phyloP scores from a whole-genome alignment of 2,888 invertebrate genomes.

The Lepidocyrtoides sp. region DNA sequence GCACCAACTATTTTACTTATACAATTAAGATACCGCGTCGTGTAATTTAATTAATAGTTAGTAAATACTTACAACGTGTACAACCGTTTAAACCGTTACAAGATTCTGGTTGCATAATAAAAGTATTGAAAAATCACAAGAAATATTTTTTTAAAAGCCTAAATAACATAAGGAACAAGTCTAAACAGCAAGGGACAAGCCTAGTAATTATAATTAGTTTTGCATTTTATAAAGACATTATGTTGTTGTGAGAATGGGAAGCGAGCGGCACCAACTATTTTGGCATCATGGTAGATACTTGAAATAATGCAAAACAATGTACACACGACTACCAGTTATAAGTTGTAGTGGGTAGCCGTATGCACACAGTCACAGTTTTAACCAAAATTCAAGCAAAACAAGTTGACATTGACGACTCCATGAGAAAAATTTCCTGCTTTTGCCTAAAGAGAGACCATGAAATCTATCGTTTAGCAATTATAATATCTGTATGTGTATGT shows the following conservation, averaged over 20 bases:
- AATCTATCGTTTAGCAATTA: constrained; percentile 4
- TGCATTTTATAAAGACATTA: no score
- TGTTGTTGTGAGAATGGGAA: no score
- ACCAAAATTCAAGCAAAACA: constrained; percentile 26
- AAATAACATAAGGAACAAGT: no score
- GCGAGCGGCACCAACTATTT: no score
- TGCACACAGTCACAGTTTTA: no score
- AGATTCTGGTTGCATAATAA: constrained; percentile 38
- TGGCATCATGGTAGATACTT: no score
- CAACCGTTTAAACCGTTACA: not conserved
- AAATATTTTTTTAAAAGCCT: no score
- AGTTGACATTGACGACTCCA: constrained; percentile 74
- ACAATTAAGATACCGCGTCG: not conserved
- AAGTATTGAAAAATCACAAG: not conserved
- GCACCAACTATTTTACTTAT: not conserved
- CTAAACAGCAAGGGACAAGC: no score
- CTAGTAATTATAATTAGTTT: no score
- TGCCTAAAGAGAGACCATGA: constrained; percentile 66
- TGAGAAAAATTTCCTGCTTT: constrained; percentile 74
- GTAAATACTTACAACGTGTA: not conserved
- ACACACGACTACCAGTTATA: no score
- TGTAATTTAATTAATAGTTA: not conserved
- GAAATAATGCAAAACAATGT: no score
- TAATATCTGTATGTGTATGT: not conserved
- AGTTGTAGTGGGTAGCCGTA: no score